Conservation (phyloP, 2,797 vertebrate genomes). For the Sandelia bainsii region DNA sequence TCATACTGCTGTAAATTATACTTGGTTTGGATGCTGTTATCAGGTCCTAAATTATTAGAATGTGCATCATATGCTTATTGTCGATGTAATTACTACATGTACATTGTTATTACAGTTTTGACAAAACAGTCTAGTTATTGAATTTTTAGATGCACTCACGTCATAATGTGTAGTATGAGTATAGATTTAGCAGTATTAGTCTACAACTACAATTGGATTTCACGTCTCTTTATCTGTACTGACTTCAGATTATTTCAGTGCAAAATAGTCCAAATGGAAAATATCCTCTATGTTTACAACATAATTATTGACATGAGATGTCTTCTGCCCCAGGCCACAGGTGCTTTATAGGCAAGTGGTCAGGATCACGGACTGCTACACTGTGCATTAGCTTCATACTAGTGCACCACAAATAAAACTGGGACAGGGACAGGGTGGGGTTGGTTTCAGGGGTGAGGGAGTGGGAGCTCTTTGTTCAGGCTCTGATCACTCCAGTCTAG, state of each 20-base stretch:
- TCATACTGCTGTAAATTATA: too few relatives aligned
- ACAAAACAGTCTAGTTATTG: too few relatives aligned
- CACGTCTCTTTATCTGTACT: constrained; percentile 16
- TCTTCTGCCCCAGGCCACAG: constrained; percentile 70
- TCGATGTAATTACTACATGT: too few relatives aligned
- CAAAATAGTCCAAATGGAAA: constrained; percentile 58
- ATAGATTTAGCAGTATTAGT: not conserved
- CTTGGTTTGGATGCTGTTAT: too few relatives aligned
- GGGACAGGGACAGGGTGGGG: constrained; percentile 60
- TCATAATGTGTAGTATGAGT: too few relatives aligned
- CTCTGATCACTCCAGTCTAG: constrained; percentile 68
- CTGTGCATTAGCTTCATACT: constrained; percentile 64
- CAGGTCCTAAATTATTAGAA: too few relatives aligned
- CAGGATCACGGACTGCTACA: constrained; percentile 52
- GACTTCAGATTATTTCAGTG: constrained; percentile 42
- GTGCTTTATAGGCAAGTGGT: constrained; percentile 63
- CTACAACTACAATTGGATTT: constrained; percentile 32
- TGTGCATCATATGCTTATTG: too few relatives aligned
- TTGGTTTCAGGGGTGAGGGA: constrained; percentile 55
- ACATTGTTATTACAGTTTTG: too few relatives aligned
- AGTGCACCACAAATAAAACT: constrained; percentile 66
- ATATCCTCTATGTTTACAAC: constrained; percentile 71
- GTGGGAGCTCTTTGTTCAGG: constrained; percentile 78
- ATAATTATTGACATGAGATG: constrained; percentile 65
- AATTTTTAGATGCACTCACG: too few relatives aligned